Percentiles rank a stretch among this genome's conserved stretches.
Evolutionary conservation across 2,113 vertebrate species (phyloP).

Genomic region (Pleuronectes platessa): DNA sequence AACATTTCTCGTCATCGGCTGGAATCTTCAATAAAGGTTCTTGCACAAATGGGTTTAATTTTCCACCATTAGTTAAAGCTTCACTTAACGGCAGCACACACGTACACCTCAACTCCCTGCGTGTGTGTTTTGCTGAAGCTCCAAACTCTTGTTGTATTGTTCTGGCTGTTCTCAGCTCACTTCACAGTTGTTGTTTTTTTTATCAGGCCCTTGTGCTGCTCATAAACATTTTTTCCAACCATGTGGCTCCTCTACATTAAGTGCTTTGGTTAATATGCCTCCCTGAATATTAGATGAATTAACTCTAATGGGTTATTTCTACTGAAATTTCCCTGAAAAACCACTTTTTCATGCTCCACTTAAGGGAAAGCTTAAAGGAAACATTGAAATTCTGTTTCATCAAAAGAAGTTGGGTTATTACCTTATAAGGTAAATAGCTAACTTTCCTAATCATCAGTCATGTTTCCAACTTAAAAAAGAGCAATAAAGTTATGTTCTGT

Average conservation of each 20-base stretch:
- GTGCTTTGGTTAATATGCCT: not conserved
- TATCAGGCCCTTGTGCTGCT: slow-evolving; percentile 18
- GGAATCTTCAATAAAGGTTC: slow-evolving; percentile 32
- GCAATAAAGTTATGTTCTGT: not conserved
- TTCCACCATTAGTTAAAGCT: slow-evolving; percentile 48
- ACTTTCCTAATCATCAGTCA: slow-evolving; percentile 3
- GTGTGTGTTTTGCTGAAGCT: not conserved
- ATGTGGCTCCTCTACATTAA: not conserved
- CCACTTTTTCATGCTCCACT: too few relatives aligned
- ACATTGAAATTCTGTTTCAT: too few relatives aligned
- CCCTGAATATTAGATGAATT: not conserved
- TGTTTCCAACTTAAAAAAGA: slow-evolving; percentile 7
- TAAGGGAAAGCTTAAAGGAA: too few relatives aligned
- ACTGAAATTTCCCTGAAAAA: too few relatives aligned
- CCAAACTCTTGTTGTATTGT: not conserved
- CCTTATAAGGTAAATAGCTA: not conserved
- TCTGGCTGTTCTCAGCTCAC: slow-evolving; percentile 2
- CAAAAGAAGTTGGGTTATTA: too few relatives aligned
- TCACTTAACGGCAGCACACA: not conserved
- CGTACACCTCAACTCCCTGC: not conserved
- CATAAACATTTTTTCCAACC: slow-evolving; percentile 30
- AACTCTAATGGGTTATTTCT: too few relatives aligned
- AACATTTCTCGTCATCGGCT: slow-evolving; percentile 7
- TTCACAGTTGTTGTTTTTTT: slow-evolving; percentile 16
- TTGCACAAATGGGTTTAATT: slow-evolving; percentile 43